Evolutionary conservation across 2,113 vertebrate genomes (phyloP).

Genomic region (Chamaetylas fuelleborni): DNA sequence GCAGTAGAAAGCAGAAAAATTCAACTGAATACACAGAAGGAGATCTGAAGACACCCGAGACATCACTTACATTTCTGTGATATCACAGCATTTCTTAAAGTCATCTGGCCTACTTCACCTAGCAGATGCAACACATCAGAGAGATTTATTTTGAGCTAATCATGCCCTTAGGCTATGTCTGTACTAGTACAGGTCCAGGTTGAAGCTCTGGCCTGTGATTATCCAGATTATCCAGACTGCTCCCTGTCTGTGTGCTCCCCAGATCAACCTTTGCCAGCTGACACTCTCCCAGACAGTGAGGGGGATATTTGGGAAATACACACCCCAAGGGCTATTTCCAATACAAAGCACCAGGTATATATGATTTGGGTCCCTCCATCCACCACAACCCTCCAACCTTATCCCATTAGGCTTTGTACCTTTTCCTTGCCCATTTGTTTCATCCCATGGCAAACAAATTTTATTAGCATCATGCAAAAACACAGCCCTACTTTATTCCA

Average conservation of each 20-base stretch:
- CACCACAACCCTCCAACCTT: not conserved
- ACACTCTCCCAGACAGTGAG: fast-evolving
- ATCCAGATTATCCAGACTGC: not conserved
- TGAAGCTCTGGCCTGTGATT: not conserved
- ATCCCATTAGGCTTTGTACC: not conserved
- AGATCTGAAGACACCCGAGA: not conserved
- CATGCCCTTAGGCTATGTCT: conserved; percentile 17
- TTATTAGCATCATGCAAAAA: fast-evolving
- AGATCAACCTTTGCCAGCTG: not conserved
- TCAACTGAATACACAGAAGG: not conserved
- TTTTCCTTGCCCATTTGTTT: not conserved
- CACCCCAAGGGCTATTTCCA: not conserved
- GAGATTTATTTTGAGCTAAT: not conserved
- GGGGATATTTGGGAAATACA: not conserved
- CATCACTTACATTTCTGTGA: not conserved
- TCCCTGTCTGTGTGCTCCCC: not conserved
- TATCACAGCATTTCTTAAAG: not conserved
- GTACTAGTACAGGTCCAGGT: not conserved
- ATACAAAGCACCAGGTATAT: not conserved
- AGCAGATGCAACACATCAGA: not conserved
- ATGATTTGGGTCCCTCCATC: not conserved
- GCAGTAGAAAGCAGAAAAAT: not conserved
- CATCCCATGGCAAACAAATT: not conserved
- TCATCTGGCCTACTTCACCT: conserved; percentile 22
- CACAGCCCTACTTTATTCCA: not conserved